A percentile compares a stretch with the other conserved stretches of the same genome.
Conservation (phyloP, 2,888 invertebrate species). For the Physocephala rufipes region DNA sequence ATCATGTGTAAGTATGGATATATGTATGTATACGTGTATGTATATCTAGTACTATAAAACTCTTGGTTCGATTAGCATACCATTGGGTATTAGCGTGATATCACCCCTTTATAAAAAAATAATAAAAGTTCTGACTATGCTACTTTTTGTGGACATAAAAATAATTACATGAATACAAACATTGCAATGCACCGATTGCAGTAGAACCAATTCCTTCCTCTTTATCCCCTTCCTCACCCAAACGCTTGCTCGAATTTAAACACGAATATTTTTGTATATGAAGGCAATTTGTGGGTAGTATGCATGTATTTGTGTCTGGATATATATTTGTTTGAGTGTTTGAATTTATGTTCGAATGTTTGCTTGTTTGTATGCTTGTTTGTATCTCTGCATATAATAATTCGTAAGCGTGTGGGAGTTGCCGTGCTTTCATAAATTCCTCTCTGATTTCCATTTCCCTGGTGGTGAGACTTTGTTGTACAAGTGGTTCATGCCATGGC, state of each 20-base stretch:
- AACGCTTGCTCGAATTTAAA: too few relatives aligned
- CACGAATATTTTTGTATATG: not conserved
- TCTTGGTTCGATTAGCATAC: slow-evolving; percentile 32
- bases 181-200: slow-evolving; percentile 40
- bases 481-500: too few relatives aligned
- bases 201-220: slow-evolving; percentile 1
- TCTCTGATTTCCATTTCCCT: not conserved
- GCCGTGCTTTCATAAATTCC: not conserved
- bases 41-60: too few relatives aligned
- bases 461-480: too few relatives aligned
- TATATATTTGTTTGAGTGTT: too few relatives aligned
- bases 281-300: too few relatives aligned
- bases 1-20: too few relatives aligned
- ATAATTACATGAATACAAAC: slow-evolving; percentile 46
- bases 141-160: slow-evolving; percentile 46
- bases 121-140: slow-evolving; percentile 47
- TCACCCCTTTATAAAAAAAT: slow-evolving; percentile 48
- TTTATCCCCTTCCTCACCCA: too few relatives aligned
- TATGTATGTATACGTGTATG: not conserved
- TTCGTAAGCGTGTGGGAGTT: slow-evolving; percentile 13
- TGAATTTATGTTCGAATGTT: too few relatives aligned
- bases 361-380: too few relatives aligned
- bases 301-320: too few relatives aligned
- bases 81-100: slow-evolving; percentile 42
- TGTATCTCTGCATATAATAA: too few relatives aligned